Conservation (phyloP, 2,113 vertebrate species). For the Leptobrachium ailaonicum region DNA sequence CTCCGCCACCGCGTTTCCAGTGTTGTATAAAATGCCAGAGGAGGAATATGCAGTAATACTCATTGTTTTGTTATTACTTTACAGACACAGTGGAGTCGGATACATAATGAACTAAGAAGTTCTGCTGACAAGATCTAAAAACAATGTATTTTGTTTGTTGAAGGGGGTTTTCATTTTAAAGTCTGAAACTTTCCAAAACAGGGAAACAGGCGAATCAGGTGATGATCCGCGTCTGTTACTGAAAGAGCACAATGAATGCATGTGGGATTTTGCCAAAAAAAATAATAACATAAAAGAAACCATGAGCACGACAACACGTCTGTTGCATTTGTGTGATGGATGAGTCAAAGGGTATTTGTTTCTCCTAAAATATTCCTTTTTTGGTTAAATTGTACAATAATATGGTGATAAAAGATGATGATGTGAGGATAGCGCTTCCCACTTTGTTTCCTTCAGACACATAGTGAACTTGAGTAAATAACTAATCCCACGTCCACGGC, state of each 20-base stretch:
- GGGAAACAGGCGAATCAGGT: not conserved
- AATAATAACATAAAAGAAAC: no score
- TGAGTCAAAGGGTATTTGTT: no score
- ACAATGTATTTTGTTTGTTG: not conserved
- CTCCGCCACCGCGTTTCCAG: not conserved
- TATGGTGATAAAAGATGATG: no score
- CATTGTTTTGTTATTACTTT: slow-evolving; percentile 39
- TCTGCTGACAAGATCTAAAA: slow-evolving; percentile 34
- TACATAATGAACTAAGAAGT: slow-evolving; percentile 18
- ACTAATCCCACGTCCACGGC: no score
- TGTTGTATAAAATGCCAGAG: slow-evolving; percentile 22
- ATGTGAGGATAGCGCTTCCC: no score
- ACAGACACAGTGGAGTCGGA: slow-evolving; percentile 40
- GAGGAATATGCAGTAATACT: slow-evolving; percentile 18
- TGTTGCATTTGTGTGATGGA: no score
- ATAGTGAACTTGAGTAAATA: no score
- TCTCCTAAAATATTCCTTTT: no score
- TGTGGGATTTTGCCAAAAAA: not conserved
- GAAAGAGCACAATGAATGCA: not conserved
- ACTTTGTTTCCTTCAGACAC: no score
- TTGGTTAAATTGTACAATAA: no score
- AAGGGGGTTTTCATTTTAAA: not conserved
- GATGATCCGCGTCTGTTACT: not conserved
- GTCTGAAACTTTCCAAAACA: not conserved
- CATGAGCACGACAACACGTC: no score